phyloP scores from a whole-genome alignment of 1,140 invertebrate genomes.

The Solenopsis invicta region DNA sequence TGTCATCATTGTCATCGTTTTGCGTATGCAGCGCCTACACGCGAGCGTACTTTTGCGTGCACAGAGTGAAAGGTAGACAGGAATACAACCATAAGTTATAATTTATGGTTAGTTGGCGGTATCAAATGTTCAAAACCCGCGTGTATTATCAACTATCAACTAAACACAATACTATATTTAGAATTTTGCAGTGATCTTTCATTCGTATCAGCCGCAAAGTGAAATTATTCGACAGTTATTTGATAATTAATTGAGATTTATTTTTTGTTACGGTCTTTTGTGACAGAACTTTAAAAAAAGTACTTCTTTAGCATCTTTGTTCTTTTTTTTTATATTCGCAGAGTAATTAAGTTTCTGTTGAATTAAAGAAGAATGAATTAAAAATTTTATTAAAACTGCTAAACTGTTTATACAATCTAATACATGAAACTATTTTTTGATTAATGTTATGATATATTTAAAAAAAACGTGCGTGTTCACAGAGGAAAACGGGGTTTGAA shows the following conservation, averaged over 20 bases:
- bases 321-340: background rate
- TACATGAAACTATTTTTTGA: background rate
- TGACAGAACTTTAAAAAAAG: background rate
- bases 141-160: conserved; percentile 9
- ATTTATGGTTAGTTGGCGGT: conserved; percentile 28
- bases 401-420: background rate
- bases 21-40: conserved; percentile 48
- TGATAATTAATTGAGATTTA: background rate
- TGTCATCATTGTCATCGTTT: conserved; percentile 77
- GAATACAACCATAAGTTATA: conserved; percentile 29
- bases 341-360: background rate
- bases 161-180: background rate
- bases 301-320: background rate
- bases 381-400: background rate
- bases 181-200: background rate
- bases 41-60: conserved; percentile 46
- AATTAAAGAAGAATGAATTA: background rate
- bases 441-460: too few relatives aligned
- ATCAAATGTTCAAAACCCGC: conserved; percentile 33
- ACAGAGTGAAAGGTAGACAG: conserved; percentile 49
- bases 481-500: background rate
- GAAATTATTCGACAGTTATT: background rate
- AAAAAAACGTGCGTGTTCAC: background rate
- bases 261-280: background rate
- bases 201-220: background rate